These are phyloP conservation scores for Trichonephila clavipes DNA, from an alignment of 1,140 invertebrate genomes.

Conservation along the genomic window DNA sequence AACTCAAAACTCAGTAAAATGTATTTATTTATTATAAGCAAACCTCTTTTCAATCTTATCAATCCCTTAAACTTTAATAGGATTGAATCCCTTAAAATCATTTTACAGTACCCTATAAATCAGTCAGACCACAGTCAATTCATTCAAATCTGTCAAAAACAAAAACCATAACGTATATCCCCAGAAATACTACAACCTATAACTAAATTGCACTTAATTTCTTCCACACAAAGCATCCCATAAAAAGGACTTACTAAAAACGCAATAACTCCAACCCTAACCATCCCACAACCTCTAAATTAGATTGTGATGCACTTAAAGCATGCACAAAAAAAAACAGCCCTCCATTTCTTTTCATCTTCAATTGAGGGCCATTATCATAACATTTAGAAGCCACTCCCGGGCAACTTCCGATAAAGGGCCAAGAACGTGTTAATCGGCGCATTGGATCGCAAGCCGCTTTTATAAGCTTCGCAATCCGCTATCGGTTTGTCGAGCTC, in stretches of 20 bases:
- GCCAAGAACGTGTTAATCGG: constrained; percentile 23
- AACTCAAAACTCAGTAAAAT: too few species aligned
- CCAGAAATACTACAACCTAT: too few species aligned
- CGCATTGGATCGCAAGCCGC: constrained; percentile 5
- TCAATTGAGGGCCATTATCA: constrained; percentile 26
- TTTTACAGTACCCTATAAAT: too few species aligned
- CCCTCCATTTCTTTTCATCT: background rate
- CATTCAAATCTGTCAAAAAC: too few species aligned
- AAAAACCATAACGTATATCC: too few species aligned
- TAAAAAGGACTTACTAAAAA: background rate
- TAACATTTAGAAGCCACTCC: constrained; percentile 2
- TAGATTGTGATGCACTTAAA: background rate
- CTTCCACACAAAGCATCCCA: too few species aligned
- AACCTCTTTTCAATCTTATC: too few species aligned
- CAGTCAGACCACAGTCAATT: too few species aligned
- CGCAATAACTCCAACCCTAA: background rate
- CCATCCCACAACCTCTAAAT: background rate
- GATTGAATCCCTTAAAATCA: too few species aligned
- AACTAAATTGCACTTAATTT: too few species aligned
- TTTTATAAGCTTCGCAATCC: constrained; percentile 16
- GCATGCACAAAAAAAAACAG: background rate
- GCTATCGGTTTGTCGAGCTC: constrained; percentile 33
- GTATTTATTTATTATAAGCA: too few species aligned
- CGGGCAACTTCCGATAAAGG: constrained; percentile 5
- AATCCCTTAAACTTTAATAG: too few species aligned